These are phyloP conservation scores for Calypte anna DNA, from an alignment of 2,113 vertebrate genomes.

Conservation along the genomic window DNA sequence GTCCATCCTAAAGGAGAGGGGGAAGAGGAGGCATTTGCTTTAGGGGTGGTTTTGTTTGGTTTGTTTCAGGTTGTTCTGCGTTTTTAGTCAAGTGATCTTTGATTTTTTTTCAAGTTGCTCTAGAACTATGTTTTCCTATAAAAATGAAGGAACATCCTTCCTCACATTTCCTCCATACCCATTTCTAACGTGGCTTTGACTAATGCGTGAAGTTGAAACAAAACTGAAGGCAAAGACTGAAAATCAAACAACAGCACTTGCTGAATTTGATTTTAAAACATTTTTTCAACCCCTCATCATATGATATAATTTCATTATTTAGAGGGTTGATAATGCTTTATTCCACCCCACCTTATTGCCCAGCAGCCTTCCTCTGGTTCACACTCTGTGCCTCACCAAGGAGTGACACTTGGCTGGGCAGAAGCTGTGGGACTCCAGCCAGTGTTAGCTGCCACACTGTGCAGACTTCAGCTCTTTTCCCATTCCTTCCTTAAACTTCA, in stretches of 20 bases:
- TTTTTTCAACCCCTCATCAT: background rate
- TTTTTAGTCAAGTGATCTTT: background rate
- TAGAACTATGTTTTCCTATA: background rate
- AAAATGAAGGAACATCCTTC: background rate
- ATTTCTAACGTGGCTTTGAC: background rate
- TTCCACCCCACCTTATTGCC: background rate
- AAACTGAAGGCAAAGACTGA: background rate
- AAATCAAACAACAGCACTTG: background rate
- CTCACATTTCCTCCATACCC: background rate
- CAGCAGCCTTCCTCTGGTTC: background rate
- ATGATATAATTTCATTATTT: background rate
- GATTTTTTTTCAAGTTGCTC: background rate
- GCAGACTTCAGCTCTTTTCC: background rate
- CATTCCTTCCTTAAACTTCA: background rate
- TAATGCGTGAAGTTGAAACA: background rate
- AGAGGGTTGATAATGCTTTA: background rate
- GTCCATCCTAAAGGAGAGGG: fast-evolving
- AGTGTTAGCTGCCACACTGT: fast-evolving
- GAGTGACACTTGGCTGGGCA: fast-evolving
- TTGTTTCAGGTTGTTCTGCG: background rate
- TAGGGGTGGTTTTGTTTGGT: background rate
- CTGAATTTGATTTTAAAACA: background rate
- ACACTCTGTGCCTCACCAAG: fast-evolving
- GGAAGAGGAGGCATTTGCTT: background rate
- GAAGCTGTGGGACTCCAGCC: background rate